Evolutionary conservation across 2,888 invertebrate genomes (phyloP), one percentile per base, ranked within the genome.

Genomic region (Heliconius charithonia): DNA sequence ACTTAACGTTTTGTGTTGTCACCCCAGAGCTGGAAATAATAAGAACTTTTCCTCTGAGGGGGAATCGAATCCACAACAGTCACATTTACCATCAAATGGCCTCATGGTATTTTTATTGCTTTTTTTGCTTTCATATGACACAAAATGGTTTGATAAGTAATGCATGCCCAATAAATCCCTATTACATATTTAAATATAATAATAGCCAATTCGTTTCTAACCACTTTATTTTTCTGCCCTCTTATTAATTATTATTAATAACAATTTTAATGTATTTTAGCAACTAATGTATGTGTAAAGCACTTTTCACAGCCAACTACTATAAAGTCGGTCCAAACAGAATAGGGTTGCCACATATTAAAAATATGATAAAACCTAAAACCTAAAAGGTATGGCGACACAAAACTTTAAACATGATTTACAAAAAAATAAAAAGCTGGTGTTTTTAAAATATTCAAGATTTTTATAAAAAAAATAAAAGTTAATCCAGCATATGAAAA

Each of bases 121-220:
- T n/a, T 59, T n/a, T 59, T 59, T 59, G 59, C 59, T 59, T 59
- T n/a, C 10, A 59, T 59, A 59, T 59, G 59, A 56, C 22, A 29
- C 22, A 41, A 27, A 71, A 51, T 45, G 63, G 59, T 45, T 51
- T 22, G 73, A 85, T 91, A 92, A 91, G 89, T 91, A 90, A 84
- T 88, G 83, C 88, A 89, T 89, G 92, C 92, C 92, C 88, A 87
- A 87, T 84, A 76, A 85, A 84, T 87, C 84, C 85, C 86, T 80
- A 77, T 51, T 65, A 69, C 62, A n/a, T 37, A 74, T 65, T 25
- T 62, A 62, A 12, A 62, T 62, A 25, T 62, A 62, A 12, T 59
- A n/a, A 59, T 59, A 62, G 41, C 41, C 74, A 63, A 63, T 74
- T 74, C 25, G 29, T 67, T 27, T 63, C 41, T 41, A 69, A 25